These are phyloP conservation scores for Hyposmocoma kahamanoa DNA, from an alignment of 1,140 invertebrate genomes.

Conservation along the genomic window DNA sequence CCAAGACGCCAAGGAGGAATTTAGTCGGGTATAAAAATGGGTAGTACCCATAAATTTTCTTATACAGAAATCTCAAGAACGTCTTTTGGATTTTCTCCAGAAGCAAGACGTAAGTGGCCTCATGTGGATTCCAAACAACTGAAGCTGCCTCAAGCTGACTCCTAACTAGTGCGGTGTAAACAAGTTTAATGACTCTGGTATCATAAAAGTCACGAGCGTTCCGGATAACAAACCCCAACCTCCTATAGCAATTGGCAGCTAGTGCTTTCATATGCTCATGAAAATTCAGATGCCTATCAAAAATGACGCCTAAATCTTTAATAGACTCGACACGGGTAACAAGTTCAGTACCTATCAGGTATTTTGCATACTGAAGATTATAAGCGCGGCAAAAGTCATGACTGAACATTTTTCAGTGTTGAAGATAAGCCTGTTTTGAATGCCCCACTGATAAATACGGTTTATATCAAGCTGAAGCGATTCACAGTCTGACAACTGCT, in stretches of 20 bases:
- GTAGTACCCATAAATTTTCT: background rate
- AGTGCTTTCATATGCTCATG: background rate
- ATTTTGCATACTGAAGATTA: background rate
- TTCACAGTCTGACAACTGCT: background rate
- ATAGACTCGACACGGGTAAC: background rate
- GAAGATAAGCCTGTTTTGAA: too few relatives aligned
- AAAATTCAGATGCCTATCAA: background rate
- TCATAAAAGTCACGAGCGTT: background rate
- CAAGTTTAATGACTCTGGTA: background rate
- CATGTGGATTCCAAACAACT: background rate
- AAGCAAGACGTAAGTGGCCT: background rate
- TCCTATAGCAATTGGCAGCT: background rate
- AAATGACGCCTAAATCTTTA: background rate
- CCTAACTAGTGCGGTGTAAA: background rate
- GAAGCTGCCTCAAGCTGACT: background rate
- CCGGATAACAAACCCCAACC: background rate
- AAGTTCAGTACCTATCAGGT: background rate
- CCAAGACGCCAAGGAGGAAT: too few relatives aligned
- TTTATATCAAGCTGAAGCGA: background rate
- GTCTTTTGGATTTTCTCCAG: background rate
- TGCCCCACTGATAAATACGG: background rate
- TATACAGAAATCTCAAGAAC: background rate
- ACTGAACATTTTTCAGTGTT: background rate
- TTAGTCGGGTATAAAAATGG: too few relatives aligned
- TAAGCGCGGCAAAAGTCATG: background rate